Evolutionary conservation across 2,888 invertebrate species (phyloP).

Genomic region (Copidosoma aretas): DNA sequence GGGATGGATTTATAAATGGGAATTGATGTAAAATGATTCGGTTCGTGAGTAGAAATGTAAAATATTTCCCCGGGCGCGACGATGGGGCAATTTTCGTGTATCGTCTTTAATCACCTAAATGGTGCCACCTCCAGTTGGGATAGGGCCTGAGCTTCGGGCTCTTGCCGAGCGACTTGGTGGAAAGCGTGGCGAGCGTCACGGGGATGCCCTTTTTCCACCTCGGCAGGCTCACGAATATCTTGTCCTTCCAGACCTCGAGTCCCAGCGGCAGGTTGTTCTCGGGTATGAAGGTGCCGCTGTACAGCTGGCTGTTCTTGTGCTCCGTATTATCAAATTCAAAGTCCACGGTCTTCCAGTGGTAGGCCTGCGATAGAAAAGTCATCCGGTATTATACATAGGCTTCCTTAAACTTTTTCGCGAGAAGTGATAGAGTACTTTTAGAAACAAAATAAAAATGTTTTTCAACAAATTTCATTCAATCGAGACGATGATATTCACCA

Average conservation of each 20-base stretch:
- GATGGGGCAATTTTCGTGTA: too few species aligned
- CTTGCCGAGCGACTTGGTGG: conserved; percentile 66
- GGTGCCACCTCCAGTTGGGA: conserved; percentile 77
- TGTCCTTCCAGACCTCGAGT: conserved; percentile 72
- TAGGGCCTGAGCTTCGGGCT: conserved; percentile 75
- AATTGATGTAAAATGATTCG: too few species aligned
- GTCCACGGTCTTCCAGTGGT: conserved; percentile 79
- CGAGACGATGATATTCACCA: too few species aligned
- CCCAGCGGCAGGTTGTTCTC: conserved; percentile 79
- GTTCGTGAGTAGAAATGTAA: conserved; percentile 35
- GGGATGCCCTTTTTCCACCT: conserved; percentile 80
- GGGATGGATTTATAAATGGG: too few species aligned
- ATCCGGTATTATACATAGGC: background rate
- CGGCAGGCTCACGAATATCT: conserved; percentile 78
- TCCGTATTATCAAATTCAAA: conserved; percentile 71
- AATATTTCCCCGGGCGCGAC: too few species aligned
- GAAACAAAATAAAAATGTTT: too few species aligned
- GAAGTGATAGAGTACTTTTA: too few species aligned
- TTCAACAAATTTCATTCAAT: too few species aligned
- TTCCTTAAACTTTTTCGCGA: conserved; percentile 7
- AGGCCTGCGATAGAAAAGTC: conserved; percentile 61
- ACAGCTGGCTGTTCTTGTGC: conserved; percentile 69
- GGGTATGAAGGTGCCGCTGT: conserved; percentile 70
- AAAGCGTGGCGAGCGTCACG: conserved; percentile 74
- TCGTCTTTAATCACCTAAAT: conserved; percentile 60